Percentiles rank a stretch among this genome's conserved stretches.
phyloP scores from a whole-genome alignment of 1,140 invertebrate species.

The Drosophila trapezifrons region DNA sequence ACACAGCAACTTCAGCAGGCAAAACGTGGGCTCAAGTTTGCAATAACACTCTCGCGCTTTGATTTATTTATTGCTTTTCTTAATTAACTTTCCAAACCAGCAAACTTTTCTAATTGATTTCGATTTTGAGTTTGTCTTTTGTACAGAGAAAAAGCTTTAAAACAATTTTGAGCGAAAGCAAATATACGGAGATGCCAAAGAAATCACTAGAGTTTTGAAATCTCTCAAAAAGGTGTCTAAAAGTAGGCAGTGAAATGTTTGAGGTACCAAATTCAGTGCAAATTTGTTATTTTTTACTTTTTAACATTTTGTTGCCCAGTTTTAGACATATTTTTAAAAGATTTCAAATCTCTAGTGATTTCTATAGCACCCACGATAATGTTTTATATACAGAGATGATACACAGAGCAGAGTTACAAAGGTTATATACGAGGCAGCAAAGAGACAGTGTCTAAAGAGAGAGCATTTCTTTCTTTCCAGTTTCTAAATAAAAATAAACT shows the following conservation, averaged over 20 bases:
- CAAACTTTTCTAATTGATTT: conserved; percentile 46
- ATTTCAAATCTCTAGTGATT: too few species aligned
- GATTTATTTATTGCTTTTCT: conserved; percentile 7
- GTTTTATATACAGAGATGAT: conserved; percentile 29
- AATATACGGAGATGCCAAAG: too few species aligned
- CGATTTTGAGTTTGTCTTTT: conserved; percentile 22
- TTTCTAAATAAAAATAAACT: neutral
- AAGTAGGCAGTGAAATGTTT: too few species aligned
- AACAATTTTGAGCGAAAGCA: conserved; percentile 73
- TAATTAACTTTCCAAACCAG: conserved; percentile 64
- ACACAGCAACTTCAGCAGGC: conserved; percentile 55
- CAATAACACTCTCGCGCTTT: conserved; percentile 33
- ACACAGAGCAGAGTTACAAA: conserved; percentile 33
- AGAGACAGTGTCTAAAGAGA: conserved; percentile 4
- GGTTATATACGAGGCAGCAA: conserved; percentile 20
- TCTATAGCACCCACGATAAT: too few species aligned
- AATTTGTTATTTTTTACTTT: too few species aligned
- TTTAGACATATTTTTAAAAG: too few species aligned
- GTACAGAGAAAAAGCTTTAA: conserved; percentile 66
- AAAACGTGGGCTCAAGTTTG: conserved; percentile 68
- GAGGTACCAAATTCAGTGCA: too few species aligned
- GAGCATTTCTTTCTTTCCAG: neutral
- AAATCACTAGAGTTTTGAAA: too few species aligned
- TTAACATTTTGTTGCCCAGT: too few species aligned
- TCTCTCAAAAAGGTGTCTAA: too few species aligned